A percentile compares a stretch with the other conserved stretches of the same genome.
These are phyloP conservation scores for Megaceryle alcyon DNA, from an alignment of 2,797 vertebrate genomes.

Conservation along the genomic window DNA sequence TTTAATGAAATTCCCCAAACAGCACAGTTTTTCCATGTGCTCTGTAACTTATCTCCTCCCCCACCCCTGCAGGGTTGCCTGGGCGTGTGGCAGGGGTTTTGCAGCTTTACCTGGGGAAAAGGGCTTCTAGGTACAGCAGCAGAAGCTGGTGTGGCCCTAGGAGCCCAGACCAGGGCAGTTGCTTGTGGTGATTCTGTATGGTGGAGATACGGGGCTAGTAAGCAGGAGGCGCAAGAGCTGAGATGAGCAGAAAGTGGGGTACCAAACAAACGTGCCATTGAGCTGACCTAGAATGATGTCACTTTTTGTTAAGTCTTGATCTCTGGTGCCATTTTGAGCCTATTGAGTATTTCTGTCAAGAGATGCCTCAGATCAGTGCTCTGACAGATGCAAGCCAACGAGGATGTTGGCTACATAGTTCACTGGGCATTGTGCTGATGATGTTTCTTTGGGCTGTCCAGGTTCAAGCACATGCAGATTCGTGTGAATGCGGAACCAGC, in stretches of 20 bases:
- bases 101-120: neutral
- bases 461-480: conserved; percentile 99
- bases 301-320: neutral
- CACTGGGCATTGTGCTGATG: neutral
- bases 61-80: neutral
- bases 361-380: neutral
- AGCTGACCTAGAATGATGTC: neutral
- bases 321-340: neutral
- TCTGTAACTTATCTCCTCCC: neutral
- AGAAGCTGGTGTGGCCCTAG: neutral
- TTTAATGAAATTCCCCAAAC: neutral
- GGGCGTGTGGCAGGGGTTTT: neutral
- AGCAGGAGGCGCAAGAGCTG: neutral
- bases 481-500: conserved; percentile 94
- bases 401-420: neutral
- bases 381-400: neutral
- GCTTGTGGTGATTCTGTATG: neutral
- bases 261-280: neutral
- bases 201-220: neutral
- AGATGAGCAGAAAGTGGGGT: neutral
- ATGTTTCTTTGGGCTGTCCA: conserved; percentile 64
- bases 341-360: neutral
- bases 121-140: neutral
- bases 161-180: neutral
- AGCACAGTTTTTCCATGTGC: neutral